Evolutionary conservation across 2,888 invertebrate species (phyloP).

Genomic region (Apodemia zela): DNA sequence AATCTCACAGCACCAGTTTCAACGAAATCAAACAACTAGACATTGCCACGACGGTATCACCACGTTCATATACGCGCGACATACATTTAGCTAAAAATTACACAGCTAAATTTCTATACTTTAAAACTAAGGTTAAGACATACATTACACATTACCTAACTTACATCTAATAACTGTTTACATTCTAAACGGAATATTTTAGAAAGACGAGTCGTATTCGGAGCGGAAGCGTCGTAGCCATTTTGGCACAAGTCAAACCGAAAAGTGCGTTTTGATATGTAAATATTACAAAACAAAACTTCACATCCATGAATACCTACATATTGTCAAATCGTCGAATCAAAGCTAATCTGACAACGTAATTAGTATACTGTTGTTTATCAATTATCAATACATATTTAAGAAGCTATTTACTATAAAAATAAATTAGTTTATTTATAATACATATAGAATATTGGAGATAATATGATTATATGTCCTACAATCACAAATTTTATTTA

Average conservation of each 20-base stretch:
- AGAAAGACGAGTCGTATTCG: slow-evolving; percentile 38
- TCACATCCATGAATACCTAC: slow-evolving; percentile 21
- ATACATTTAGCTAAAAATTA: slow-evolving; percentile 66
- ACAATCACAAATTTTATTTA: slow-evolving; percentile 1
- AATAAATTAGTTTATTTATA: slow-evolving; percentile 48
- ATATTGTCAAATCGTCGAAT: slow-evolving; percentile 13
- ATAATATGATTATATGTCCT: slow-evolving; percentile 28
- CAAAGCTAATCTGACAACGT: slow-evolving; percentile 29
- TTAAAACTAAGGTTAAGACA: slow-evolving; percentile 70
- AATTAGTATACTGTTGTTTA: background rate
- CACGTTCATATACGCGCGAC: slow-evolving; percentile 70
- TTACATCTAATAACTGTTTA: slow-evolving; percentile 67
- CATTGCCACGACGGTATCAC: slow-evolving; percentile 41
- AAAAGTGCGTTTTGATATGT: slow-evolving; percentile 45
- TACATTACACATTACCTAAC: slow-evolving; percentile 74
- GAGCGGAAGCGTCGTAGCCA: slow-evolving; percentile 44
- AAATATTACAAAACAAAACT: slow-evolving; percentile 36
- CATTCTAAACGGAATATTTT: slow-evolving; percentile 66
- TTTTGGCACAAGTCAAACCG: slow-evolving; percentile 53
- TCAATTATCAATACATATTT: slow-evolving; percentile 26
- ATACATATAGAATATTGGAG: slow-evolving; percentile 29
- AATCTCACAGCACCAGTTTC: slow-evolving; percentile 73
- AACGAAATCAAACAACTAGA: slow-evolving; percentile 38
- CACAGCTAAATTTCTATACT: slow-evolving; percentile 53
- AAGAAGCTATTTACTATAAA: slow-evolving; percentile 40